Evolutionary conservation across 2,113 vertebrate species (phyloP), one percentile per base, ranked within the genome.

Genomic region (Dromiciops gliroides): DNA sequence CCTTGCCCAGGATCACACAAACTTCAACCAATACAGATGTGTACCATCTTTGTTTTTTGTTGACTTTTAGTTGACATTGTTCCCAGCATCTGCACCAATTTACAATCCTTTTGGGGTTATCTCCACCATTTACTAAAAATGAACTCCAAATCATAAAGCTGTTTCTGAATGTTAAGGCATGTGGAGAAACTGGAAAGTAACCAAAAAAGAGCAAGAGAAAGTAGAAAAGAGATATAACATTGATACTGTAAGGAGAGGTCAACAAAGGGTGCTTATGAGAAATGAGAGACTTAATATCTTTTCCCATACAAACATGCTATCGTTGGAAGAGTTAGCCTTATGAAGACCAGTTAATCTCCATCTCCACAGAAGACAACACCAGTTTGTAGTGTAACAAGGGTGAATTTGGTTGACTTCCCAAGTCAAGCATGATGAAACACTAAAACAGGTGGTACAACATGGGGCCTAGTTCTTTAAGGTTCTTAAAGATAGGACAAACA

Each of bases 141-240:
- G 94, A 96, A 94, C 92, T 88, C 25, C 92, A 95, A 93, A 89
- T 67, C 28, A 67, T 37, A 67, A 67, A 37, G 12, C 31, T 67
- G 60, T 67, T 94, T 95, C 94, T 53, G n/a, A 94, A 91, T 44
- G 51, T 95, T 51, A 92, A 94, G 92, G 52, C 94, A 93, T 88
- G 50, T 51, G 56, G n/a, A 96, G 49, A 94, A 95, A 94, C 1
- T 37, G 50, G 75, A 94, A 23, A 94, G 6, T 50, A 93, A 26
- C 44, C 67, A 94, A 51, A 92, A 22, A 93, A 95, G 95, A 92
- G 5, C 23, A 96, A 94, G 48, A 47, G 50, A 83, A 56, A 67
- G 67, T 5, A 16, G 3, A 90, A 51, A 52, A 95, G 60, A 83
- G 92, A 92, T 37, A 28, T 24, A 28, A n/a, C 37, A 92, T 37